A percentile compares a stretch with the other conserved stretches of the same genome.
phyloP scores from a whole-genome alignment of 2,113 vertebrate species.

The Marmota flaviventris region DNA sequence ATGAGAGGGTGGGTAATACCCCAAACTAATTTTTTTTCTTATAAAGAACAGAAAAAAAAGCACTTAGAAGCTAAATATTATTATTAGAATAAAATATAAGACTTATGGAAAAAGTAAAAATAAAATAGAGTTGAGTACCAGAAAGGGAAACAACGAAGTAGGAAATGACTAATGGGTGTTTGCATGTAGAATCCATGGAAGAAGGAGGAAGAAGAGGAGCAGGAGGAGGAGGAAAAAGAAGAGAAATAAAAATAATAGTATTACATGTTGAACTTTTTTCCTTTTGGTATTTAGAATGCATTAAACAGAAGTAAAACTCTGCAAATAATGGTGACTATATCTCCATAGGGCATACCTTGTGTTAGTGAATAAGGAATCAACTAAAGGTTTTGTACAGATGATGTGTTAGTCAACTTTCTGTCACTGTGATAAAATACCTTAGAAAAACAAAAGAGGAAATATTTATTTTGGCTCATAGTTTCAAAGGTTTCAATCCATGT shows the following conservation, averaged over 20 bases:
- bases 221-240: too few species aligned
- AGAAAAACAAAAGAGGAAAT: neutral
- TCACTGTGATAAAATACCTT: neutral
- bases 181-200: neutral
- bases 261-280: neutral
- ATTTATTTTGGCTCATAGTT: neutral
- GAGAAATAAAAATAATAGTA: neutral
- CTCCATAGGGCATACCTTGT: neutral
- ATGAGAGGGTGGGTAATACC: neutral
- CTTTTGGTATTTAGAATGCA: neutral
- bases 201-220: neutral
- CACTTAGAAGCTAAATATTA: constrained; percentile 45
- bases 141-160: constrained; percentile 43
- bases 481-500: neutral
- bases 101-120: constrained; percentile 34
- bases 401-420: neutral
- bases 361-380: neutral
- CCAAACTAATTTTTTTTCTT: neutral
- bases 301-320: neutral
- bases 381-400: neutral
- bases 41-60: constrained; percentile 29
- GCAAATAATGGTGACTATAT: neutral
- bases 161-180: neutral
- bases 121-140: neutral
- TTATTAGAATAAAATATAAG: constrained; percentile 14